Percentiles rank a stretch among this genome's conserved stretches.
Evolutionary conservation across 1,140 invertebrate species (phyloP).

Genomic region (Cecropterus lyciades): DNA sequence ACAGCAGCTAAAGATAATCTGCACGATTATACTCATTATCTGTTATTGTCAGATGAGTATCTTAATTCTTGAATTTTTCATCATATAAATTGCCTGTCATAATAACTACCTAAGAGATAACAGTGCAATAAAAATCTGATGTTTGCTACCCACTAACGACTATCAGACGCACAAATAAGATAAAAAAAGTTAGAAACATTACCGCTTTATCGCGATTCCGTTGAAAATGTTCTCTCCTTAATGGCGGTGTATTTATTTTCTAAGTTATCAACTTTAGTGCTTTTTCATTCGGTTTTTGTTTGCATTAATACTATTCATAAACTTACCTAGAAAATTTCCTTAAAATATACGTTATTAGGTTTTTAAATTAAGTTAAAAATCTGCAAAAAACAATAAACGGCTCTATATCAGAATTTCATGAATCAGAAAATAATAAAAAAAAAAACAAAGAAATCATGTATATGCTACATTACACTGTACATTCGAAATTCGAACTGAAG

Average conservation of each 20-base stretch:
- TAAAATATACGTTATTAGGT: background rate
- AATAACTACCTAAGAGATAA: constrained; percentile 40
- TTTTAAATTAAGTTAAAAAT: background rate
- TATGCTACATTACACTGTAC: background rate
- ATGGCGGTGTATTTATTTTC: constrained; percentile 38
- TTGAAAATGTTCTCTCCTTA: constrained; percentile 43
- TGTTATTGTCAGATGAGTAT: constrained; percentile 10
- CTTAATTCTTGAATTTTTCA: constrained; percentile 29
- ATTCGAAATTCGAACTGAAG: constrained; percentile 11
- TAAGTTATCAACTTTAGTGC: constrained; percentile 30
- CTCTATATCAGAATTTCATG: background rate
- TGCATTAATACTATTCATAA: constrained; percentile 4
- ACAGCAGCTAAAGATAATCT: constrained; percentile 1
- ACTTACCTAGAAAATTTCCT: background rate
- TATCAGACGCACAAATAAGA: constrained; percentile 67
- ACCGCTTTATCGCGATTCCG: constrained; percentile 65
- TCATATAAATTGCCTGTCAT: constrained; percentile 28
- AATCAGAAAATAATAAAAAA: background rate
- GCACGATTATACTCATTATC: constrained; percentile 5
- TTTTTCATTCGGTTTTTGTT: constrained; percentile 32
- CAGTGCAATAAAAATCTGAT: constrained; percentile 56
- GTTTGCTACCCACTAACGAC: constrained; percentile 52
- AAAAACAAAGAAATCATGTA: background rate
- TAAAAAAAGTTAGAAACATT: constrained; percentile 67
- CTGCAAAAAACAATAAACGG: background rate